These are phyloP conservation scores for Poeciliopsis prolifica DNA, from an alignment of 2,113 vertebrate genomes.

Conservation along the genomic window DNA sequence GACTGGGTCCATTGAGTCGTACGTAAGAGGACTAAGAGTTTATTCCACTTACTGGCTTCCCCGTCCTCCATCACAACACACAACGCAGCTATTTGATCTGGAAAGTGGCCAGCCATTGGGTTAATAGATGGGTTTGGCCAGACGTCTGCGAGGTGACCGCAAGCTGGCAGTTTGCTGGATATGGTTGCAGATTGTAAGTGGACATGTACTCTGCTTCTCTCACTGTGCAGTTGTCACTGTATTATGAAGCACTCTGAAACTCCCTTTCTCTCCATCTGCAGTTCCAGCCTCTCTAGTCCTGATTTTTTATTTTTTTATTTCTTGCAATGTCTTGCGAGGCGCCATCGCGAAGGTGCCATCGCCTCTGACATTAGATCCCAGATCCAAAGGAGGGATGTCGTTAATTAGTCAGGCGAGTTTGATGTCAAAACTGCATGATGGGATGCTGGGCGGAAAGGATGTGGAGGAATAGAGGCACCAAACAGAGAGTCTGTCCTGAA, in stretches of 20 bases:
- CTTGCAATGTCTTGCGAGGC: slow-evolving; percentile 26
- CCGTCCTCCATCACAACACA: slow-evolving; percentile 27
- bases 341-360: slow-evolving; percentile 41
- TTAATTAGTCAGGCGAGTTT: slow-evolving; percentile 58
- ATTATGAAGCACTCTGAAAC: slow-evolving; percentile 77
- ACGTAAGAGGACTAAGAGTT: slow-evolving; percentile 46
- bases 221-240: slow-evolving; percentile 70
- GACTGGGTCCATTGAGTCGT: slow-evolving; percentile 29
- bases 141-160: slow-evolving; percentile 79
- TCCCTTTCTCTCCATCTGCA: slow-evolving; percentile 53
- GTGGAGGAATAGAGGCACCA: not conserved
- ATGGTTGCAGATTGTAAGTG: slow-evolving; percentile 73
- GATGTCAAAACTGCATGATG: slow-evolving; percentile 48
- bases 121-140: slow-evolving; percentile 77
- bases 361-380: slow-evolving; percentile 50
- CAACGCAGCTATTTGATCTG: slow-evolving; percentile 61
- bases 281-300: slow-evolving; percentile 57
- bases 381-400: slow-evolving; percentile 32
- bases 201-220: slow-evolving; percentile 66
- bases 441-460: slow-evolving; percentile 9
- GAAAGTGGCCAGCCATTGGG: slow-evolving; percentile 69
- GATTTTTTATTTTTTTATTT: not conserved
- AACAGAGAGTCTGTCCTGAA: slow-evolving; percentile 27
- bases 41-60: slow-evolving; percentile 15
- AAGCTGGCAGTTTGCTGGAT: slow-evolving; percentile 70